Percentiles rank a stretch among this genome's conserved stretches.
phyloP scores from a whole-genome alignment of 2,113 vertebrate genomes.

The Heliornis fulica region DNA sequence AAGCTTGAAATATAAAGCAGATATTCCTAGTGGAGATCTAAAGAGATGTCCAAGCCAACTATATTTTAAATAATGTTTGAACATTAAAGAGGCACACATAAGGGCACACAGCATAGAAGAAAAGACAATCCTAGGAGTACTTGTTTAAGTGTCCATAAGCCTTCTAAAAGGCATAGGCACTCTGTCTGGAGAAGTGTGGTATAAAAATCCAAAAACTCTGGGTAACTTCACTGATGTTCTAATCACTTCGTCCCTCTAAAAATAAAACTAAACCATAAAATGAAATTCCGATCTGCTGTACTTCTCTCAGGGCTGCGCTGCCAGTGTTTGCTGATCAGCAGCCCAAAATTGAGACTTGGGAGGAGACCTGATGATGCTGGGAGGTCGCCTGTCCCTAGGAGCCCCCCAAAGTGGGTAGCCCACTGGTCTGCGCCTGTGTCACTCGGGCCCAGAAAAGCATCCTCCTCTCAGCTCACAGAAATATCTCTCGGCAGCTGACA shows the following conservation, averaged over 20 bases:
- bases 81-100: not conserved
- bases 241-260: accelerated
- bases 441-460: not conserved
- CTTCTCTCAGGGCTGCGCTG: not conserved
- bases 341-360: not conserved
- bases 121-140: not conserved
- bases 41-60: not conserved
- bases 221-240: not conserved
- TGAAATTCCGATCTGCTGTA: not conserved
- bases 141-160: not conserved
- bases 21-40: not conserved
- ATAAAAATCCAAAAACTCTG: not conserved
- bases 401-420: not conserved
- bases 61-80: not conserved
- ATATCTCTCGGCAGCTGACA: constrained; percentile 31
- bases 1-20: not conserved
- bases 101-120: not conserved
- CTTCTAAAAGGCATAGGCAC: not conserved
- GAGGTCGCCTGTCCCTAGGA: not conserved
- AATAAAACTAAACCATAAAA: not conserved
- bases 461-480: constrained; percentile 41
- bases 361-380: not conserved
- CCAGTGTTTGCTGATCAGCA: not conserved
- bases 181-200: not conserved
- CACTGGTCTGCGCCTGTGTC: not conserved